Base-by-base conservation (phyloP, 2,113 vertebrate genomes). In the Thinocorus orbignyianus region DNA sequence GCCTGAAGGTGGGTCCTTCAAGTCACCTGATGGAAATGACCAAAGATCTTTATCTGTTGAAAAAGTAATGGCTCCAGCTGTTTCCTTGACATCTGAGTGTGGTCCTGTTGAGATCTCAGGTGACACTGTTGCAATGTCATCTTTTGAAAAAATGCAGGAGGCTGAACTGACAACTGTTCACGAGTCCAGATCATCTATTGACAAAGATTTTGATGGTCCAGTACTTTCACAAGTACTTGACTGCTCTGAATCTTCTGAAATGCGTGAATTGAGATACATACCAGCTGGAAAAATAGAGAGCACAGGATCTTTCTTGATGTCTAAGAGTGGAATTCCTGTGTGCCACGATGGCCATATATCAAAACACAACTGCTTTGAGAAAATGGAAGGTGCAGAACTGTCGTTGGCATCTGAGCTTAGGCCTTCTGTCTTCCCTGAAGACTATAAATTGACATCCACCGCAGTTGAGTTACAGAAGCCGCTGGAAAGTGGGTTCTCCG, bases 1-100 rank as follows among this genome's bases (percentile, higher is more conserved):
- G 25, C 96, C 98, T 91, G 95, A 94, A 84, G 93, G 71, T 46
- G 94, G 95, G 37, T 95, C 96, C 35, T 98, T 98, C 44, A 94
- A 93, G 30, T 98, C 98, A 77, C 92, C 92, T 25, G 97, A 89
- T 78, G 96, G n/a, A 88, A 83, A 55, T 28, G 92, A 91, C 9
- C 91, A 62, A 31, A 65, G 39, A 10, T 90, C 83, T 49, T 73
- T 77, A 37, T 51, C 76, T 81, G 28, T 88, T 60, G 92, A 93
- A 91, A 86, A 82, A 51, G 16, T 85, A 42, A 80, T 76, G 37
- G n/a, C 28, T 44, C 25, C 84, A 14, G 54, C 65, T 73, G 58
- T 64, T 91, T 88, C 92, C 19, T 9, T 91, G 31, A 49, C 37
- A 3, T 6, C 66, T 5, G 57, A 80, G 11, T 33, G 37, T 77